Conservation (phyloP, 2,888 invertebrate genomes). For the Ectropis crepuscularia region DNA sequence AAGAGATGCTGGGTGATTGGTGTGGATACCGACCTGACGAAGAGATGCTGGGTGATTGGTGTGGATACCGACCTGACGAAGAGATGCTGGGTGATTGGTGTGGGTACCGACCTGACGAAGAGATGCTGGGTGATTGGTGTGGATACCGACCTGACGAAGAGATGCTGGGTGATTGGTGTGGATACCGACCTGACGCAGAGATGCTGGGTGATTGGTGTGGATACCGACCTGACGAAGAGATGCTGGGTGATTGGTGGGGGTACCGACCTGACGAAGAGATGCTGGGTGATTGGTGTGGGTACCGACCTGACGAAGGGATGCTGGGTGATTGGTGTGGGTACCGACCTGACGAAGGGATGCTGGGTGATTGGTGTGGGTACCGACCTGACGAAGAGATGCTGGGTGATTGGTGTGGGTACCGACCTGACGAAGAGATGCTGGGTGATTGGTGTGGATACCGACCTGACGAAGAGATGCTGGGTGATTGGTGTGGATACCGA, state of each 20-base stretch:
- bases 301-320: no score
- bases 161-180: constrained; percentile 91
- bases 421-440: no score
- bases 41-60: constrained; percentile 91
- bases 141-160: constrained; percentile 83
- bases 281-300: constrained; percentile 73
- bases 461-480: no score
- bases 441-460: no score
- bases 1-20: constrained; percentile 91
- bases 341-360: no score
- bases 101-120: constrained; percentile 80
- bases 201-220: constrained; percentile 90
- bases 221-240: constrained; percentile 84
- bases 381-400: no score
- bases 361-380: no score
- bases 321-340: no score
- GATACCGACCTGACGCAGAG: constrained; percentile 84
- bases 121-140: constrained; percentile 92
- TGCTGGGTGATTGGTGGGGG: constrained; percentile 90
- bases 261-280: constrained; percentile 86
- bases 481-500: no score
- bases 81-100: constrained; percentile 91
- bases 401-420: no score
- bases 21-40: constrained; percentile 79
- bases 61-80: constrained; percentile 81